Percentiles rank a stretch among this genome's conserved stretches.
These are phyloP conservation scores for Anagyrus pseudococci DNA, from an alignment of 2,888 invertebrate species.

Conservation along the genomic window DNA sequence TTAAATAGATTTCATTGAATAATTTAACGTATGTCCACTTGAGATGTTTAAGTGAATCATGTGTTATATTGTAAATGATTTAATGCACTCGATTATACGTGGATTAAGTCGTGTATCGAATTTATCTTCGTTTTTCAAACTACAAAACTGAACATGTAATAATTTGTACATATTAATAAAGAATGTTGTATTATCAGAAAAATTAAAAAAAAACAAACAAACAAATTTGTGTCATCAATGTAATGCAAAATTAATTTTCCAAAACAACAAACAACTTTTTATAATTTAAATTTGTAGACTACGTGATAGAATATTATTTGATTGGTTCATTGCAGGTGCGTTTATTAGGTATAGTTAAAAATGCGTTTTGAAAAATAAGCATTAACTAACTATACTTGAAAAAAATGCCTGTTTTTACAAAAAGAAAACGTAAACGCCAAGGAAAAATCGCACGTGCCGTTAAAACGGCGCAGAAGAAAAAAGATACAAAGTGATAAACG, in stretches of 20 bases:
- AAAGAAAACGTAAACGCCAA: too few relatives aligned
- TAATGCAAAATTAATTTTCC: too few relatives aligned
- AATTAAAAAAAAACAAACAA: too few relatives aligned
- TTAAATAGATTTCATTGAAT: conserved; percentile 2
- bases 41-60: too few relatives aligned
- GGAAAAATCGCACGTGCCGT: too few relatives aligned
- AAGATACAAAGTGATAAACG: neutral
- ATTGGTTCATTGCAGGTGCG: neutral
- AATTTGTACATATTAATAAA: neutral
- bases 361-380: neutral
- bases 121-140: too few relatives aligned
- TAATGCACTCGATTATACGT: neutral
- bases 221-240: too few relatives aligned
- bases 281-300: neutral
- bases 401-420: neutral
- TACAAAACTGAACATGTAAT: too few relatives aligned
- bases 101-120: neutral
- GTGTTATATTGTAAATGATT: neutral
- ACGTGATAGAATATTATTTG: neutral
- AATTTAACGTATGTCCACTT: neutral
- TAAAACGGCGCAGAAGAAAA: too few relatives aligned
- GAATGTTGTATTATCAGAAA: neutral
- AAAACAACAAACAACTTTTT: too few relatives aligned
- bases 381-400: neutral
- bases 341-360: neutral